These are phyloP conservation scores for Platyscapa corneri DNA, from an alignment of 1,140 invertebrate genomes.

Conservation along the genomic window DNA sequence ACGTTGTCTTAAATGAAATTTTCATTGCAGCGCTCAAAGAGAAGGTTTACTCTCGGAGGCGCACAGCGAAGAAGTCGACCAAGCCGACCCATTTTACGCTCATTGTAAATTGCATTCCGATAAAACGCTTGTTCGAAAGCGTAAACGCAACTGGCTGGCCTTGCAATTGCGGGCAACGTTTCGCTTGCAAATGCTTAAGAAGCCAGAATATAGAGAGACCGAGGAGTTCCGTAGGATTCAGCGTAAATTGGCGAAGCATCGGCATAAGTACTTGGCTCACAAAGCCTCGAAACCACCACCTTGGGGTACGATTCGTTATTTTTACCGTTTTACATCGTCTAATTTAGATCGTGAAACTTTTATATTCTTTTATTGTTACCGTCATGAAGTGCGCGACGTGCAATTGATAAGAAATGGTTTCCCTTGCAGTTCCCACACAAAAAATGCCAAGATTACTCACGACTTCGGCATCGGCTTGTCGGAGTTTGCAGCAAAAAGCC, in stretches of 20 bases:
- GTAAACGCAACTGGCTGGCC: conserved; percentile 92
- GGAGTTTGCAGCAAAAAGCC: conserved; percentile 88
- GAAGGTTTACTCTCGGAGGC: conserved; percentile 95
- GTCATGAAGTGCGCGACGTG: too few relatives aligned
- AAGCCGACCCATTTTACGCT: conserved; percentile 97
- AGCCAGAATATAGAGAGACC: conserved; percentile 75
- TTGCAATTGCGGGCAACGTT: conserved; percentile 87
- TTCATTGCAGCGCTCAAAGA: conserved; percentile 86
- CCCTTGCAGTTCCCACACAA: conserved; percentile 87
- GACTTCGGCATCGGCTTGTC: conserved; percentile 91
- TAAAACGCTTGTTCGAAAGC: conserved; percentile 84
- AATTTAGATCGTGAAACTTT: background rate
- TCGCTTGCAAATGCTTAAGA: conserved; percentile 76
- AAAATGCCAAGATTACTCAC: conserved; percentile 94
- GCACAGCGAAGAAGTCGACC: conserved; percentile 93
- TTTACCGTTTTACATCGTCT: background rate
- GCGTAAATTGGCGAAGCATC: conserved; percentile 85
- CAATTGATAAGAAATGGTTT: background rate
- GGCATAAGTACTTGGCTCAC: conserved; percentile 82
- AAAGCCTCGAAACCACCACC: conserved; percentile 86
- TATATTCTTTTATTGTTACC: too few relatives aligned
- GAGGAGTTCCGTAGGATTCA: conserved; percentile 84
- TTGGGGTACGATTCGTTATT: conserved; percentile 80
- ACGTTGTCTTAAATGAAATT: background rate
- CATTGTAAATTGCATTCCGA: conserved; percentile 95